phyloP scores from a whole-genome alignment of 1,140 invertebrate genomes.

The Drosophila tropicalis region DNA sequence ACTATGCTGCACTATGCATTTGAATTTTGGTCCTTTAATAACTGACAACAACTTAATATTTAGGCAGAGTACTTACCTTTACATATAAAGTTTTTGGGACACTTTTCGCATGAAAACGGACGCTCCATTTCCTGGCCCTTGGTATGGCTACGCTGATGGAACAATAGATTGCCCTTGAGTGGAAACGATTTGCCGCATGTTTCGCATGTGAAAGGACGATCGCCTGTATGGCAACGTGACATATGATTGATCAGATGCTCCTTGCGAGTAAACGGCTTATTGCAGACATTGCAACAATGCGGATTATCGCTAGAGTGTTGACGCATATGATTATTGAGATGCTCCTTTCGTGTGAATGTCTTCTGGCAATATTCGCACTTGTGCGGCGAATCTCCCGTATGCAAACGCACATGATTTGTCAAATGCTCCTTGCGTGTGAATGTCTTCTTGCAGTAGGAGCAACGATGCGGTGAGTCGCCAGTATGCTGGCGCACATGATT shows the following conservation, averaged over 20 bases:
- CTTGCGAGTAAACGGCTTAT: constrained; percentile 93
- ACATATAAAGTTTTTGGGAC: constrained; percentile 98
- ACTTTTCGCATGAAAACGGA: constrained; percentile 97
- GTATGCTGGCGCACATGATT: constrained; percentile 90
- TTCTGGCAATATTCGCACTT: constrained; percentile 92
- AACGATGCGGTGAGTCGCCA: constrained; percentile 90
- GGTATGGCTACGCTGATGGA: constrained; percentile 97
- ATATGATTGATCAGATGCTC: constrained; percentile 91
- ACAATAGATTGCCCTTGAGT: constrained; percentile 94
- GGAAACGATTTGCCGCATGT: constrained; percentile 95
- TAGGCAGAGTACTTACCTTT: constrained; percentile 87
- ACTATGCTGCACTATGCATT: too few relatives aligned
- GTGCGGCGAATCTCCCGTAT: constrained; percentile 91
- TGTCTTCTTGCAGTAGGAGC: constrained; percentile 89
- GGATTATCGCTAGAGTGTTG: constrained; percentile 91
- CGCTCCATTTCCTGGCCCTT: constrained; percentile 93
- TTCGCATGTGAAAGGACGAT: constrained; percentile 91
- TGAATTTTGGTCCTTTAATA: too few relatives aligned
- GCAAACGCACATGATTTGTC: constrained; percentile 92
- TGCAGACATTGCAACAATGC: constrained; percentile 92
- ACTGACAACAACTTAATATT: constrained; percentile 20
- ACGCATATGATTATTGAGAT: constrained; percentile 90
- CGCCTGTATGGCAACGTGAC: constrained; percentile 93
- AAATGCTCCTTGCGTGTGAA: constrained; percentile 95
- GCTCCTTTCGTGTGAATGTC: constrained; percentile 92